Percentiles rank a stretch among this genome's conserved stretches.
Evolutionary conservation across 2,797 vertebrate genomes (phyloP).

Genomic region (Coccyzus lansbergi): DNA sequence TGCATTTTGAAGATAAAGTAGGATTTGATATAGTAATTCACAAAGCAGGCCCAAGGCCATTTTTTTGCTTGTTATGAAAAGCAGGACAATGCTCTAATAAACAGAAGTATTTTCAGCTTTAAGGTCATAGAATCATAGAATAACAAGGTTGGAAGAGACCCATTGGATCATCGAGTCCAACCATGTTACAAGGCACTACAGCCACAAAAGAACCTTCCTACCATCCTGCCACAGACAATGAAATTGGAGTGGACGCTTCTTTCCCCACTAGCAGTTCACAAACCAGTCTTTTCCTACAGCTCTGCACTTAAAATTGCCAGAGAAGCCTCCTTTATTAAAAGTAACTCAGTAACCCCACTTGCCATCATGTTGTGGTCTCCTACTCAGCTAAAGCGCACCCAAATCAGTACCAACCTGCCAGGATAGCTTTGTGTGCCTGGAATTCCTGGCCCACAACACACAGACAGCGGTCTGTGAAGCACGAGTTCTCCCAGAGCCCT

Average conservation of each 20-base stretch:
- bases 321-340: background rate
- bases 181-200: no score
- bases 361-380: background rate
- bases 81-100: no score
- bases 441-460: slow-evolving; percentile 98
- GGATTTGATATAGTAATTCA: background rate
- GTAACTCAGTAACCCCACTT: background rate
- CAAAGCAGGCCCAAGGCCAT: no score
- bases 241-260: background rate
- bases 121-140: no score
- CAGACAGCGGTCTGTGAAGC: slow-evolving; percentile 96
- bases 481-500: slow-evolving; percentile 96
- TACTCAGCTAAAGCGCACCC: background rate
- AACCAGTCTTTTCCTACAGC: background rate
- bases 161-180: no score
- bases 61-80: no score
- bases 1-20: slow-evolving; percentile 1
- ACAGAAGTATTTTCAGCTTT: no score
- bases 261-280: background rate
- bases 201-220: background rate
- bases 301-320: background rate
- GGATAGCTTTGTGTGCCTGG: slow-evolving; percentile 97
- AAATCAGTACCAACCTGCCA: slow-evolving; percentile 86
- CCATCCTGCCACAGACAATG: background rate
- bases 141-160: no score